phyloP scores from a whole-genome alignment of 2,113 vertebrate species.

The Edolisoma coerulescens region DNA sequence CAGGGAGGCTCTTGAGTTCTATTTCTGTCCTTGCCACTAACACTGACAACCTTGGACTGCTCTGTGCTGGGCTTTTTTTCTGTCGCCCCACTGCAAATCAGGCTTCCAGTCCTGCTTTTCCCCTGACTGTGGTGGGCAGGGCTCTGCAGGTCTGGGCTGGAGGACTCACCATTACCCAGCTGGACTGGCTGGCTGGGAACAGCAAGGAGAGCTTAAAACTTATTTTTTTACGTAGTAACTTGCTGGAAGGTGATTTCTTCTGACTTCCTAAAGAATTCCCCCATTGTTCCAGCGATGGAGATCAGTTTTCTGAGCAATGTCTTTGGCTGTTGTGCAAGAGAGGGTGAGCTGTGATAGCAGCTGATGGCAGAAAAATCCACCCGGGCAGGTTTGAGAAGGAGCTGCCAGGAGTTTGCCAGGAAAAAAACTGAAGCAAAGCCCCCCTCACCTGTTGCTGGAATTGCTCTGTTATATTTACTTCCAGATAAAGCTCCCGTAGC shows the following conservation, averaged over 20 bases:
- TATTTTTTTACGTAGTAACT: not conserved
- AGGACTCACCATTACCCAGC: not conserved
- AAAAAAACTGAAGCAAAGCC: not conserved
- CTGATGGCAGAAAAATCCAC: not conserved
- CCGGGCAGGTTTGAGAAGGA: not conserved
- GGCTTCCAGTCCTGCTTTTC: not conserved
- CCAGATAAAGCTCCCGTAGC: not conserved
- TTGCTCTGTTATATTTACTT: not conserved
- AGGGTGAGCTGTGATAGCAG: not conserved
- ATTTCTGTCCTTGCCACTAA: constrained; percentile 4
- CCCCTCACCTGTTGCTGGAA: not conserved
- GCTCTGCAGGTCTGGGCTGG: not conserved
- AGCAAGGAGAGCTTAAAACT: not conserved
- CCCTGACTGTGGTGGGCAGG: not conserved
- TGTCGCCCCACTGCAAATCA: not conserved
- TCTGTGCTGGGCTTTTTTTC: not conserved
- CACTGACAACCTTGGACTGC: not conserved
- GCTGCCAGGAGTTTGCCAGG: not conserved
- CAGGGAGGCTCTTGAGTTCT: constrained; percentile 27
- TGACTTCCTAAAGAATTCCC: not conserved
- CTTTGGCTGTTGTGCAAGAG: not conserved
- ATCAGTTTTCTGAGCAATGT: not conserved
- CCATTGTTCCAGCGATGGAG: not conserved
- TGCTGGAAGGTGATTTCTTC: not conserved
- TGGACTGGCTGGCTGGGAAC: not conserved